Evolutionary conservation across 2,797 vertebrate genomes (phyloP).

Genomic region (Botia kubotai): DNA sequence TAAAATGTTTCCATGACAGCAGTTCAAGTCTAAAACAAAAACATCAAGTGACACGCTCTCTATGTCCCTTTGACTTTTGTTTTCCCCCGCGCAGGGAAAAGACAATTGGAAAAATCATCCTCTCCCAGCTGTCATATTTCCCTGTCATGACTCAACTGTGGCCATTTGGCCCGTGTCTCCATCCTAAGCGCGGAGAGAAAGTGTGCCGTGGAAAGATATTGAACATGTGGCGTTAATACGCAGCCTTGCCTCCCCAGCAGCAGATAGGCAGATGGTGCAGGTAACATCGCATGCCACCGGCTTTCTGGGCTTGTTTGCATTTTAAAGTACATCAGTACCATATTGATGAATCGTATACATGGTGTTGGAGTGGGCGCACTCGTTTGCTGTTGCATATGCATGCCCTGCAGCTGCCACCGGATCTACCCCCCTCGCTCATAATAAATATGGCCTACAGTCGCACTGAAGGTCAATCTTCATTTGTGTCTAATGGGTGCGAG

Average conservation of each 20-base stretch:
- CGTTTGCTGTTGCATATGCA: conserved; percentile 87
- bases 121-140: conserved; percentile 87
- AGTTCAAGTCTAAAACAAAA: too few relatives aligned
- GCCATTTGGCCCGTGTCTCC: conserved; percentile 92
- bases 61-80: conserved; percentile 6
- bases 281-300: conserved; percentile 91
- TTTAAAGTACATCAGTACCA: conserved; percentile 99
- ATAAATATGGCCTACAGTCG: conserved; percentile 85
- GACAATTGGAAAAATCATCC: conserved; percentile 89
- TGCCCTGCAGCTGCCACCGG: conserved; percentile 64
- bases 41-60: neutral
- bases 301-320: conserved; percentile 99
- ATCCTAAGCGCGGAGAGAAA: conserved; percentile 57
- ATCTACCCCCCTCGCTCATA: conserved; percentile 75
- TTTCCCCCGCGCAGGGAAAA: conserved; percentile 74
- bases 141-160: conserved; percentile 87
- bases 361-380: conserved; percentile 87
- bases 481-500: conserved; percentile 87
- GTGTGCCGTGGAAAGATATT: conserved; percentile 69
- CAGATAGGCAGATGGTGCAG: conserved; percentile 98
- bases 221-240: conserved; percentile 96
- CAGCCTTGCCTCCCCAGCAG: conserved; percentile 91
- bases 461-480: conserved; percentile 95
- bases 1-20: neutral
- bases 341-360: conserved; percentile 99